Percentiles rank a stretch among this genome's conserved stretches.
Conservation (phyloP, 1,140 invertebrate genomes). For the Popillia japonica region DNA sequence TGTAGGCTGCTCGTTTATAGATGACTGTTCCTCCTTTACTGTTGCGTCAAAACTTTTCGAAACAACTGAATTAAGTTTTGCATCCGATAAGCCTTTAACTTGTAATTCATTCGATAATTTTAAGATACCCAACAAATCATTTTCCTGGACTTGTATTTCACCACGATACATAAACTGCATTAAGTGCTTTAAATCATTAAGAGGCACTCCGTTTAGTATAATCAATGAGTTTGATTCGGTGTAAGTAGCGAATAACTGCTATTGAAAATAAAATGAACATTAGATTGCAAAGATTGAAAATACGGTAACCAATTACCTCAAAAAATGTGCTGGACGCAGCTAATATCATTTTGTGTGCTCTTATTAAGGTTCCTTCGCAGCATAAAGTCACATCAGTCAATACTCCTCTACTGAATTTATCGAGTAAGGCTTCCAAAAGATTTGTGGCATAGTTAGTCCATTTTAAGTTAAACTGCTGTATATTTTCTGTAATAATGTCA, state of each 20-base stretch:
- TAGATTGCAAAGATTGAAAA: background rate
- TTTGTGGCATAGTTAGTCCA: constrained; percentile 68
- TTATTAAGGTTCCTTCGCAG: constrained; percentile 66
- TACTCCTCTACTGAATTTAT: constrained; percentile 63
- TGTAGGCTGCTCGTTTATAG: background rate
- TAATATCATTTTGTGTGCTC: constrained; percentile 68
- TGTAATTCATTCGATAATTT: constrained; percentile 61
- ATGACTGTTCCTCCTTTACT: background rate
- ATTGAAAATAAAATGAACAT: constrained; percentile 41
- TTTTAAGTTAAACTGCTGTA: constrained; percentile 64
- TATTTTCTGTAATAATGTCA: constrained; percentile 20
- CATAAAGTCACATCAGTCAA: constrained; percentile 69
- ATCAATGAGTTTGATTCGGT: constrained; percentile 63
- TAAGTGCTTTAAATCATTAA: constrained; percentile 62
- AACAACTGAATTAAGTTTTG: constrained; percentile 41
- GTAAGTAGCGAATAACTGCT: constrained; percentile 63
- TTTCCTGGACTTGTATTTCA: constrained; percentile 64
- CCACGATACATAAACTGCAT: constrained; percentile 68
- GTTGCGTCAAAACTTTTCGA: background rate
- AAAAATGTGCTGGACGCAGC: constrained; percentile 70
- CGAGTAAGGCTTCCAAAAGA: constrained; percentile 65
- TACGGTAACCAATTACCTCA: constrained; percentile 58
- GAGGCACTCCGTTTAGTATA: constrained; percentile 64
- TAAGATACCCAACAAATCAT: constrained; percentile 59
- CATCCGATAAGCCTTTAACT: constrained; percentile 62